Base-by-base conservation (phyloP, 2,888 invertebrate genomes). In the Rambutsinella grinnellia region DNA sequence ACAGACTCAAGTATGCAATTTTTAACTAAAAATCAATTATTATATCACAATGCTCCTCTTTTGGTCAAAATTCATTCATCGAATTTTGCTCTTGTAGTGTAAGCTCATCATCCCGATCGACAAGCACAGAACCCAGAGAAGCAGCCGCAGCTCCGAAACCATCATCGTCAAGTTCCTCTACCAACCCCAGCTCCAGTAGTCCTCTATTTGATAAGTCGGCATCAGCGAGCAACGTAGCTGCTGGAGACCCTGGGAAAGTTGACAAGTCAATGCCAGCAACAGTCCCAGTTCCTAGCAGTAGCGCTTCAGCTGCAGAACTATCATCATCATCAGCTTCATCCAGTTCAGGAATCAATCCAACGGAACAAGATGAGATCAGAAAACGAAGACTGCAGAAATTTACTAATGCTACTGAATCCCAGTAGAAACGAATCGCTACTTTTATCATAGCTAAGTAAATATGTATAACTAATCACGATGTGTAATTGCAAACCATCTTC, bases 311-410 rank as follows among this genome's bases (percentile, higher is more conserved):
- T 49, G 54, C n/a, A 19, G 13, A 57, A 53, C 19, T 53, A 8
- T 26, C 24, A 36, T 26, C 62, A 21, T 61, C 46, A 27, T 60
- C 61, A 47, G 60, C 54, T 51, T 26, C 65, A 21, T 57, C 63
- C 15, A 8, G 6, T 13, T 60, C 68, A 21, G 23, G 47, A 28
- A 68, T 76, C 28, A 69, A 74, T 46, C 62, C 57, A 51, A 67
- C 63, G 36, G 93, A 94, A 85, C 88, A 88, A 76, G 87, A 87
- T 74, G 86, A 86, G 79, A 81, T 94, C 70, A 89, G 94, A 86
- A 91, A 92, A 88, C 90, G 93, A 86, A 90, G 94, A 87, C 88
- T 94, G 86, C 91, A 92, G 87, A 93, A 92, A 88, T 94, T 93
- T 81, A 71, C 75, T 24, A 78, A 70, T 51, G 24, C 61, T 24